A percentile compares a stretch with the other conserved stretches of the same genome.
These are phyloP conservation scores for Choloepus didactylus DNA, from an alignment of 2,797 vertebrate species.

Conservation along the genomic window DNA sequence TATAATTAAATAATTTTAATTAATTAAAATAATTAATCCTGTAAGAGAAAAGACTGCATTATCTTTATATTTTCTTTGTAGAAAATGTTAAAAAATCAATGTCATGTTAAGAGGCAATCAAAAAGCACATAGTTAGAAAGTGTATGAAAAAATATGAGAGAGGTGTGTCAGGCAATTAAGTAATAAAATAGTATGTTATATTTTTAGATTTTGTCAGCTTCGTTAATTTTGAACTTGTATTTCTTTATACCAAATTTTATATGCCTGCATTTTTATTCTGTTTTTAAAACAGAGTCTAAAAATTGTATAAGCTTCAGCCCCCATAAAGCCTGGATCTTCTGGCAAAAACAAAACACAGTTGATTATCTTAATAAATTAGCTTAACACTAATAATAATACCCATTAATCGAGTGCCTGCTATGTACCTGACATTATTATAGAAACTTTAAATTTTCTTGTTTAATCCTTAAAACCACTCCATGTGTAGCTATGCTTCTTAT, in stretches of 20 bases:
- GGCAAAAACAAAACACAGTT: constrained; percentile 20
- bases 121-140: not conserved
- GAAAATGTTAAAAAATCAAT: constrained; percentile 37
- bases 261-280: constrained; percentile 16
- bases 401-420: not conserved
- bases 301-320: not conserved
- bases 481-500: not conserved
- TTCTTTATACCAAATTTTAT: constrained; percentile 41
- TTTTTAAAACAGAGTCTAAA: constrained; percentile 23
- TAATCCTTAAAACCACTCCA: constrained; percentile 29
- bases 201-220: constrained; percentile 5
- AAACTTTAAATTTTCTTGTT: constrained; percentile 31
- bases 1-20: not conserved
- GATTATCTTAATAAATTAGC: constrained; percentile 45
- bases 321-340: constrained; percentile 28
- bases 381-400: not conserved
- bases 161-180: not conserved
- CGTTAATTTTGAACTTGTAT: constrained; percentile 25
- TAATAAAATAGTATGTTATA: not conserved
- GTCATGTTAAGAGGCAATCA: not conserved
- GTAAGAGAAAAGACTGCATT: not conserved
- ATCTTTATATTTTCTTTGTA: not conserved
- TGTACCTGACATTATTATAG: not conserved
- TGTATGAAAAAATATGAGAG: constrained; percentile 37
- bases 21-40: not conserved